Evolutionary conservation across 2,797 vertebrate genomes (phyloP).

Genomic region (Peromyscus melanophrys): DNA sequence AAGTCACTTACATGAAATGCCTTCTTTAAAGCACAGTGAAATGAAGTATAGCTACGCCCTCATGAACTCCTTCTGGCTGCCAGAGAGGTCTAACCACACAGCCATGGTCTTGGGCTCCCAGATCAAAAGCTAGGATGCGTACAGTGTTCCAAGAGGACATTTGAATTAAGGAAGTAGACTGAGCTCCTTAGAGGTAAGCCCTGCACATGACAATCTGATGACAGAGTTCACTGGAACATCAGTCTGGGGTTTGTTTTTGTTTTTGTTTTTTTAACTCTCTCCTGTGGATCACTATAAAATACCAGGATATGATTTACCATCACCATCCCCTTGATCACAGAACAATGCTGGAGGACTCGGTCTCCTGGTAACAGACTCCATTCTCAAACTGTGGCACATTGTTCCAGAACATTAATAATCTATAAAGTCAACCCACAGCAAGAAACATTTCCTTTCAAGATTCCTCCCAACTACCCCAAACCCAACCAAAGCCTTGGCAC

Average conservation of each 20-base stretch:
- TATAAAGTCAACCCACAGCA: conserved; percentile 31
- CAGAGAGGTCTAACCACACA: neutral
- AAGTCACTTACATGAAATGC: conserved; percentile 29
- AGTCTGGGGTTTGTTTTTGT: neutral
- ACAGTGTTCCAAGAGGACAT: neutral
- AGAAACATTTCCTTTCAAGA: conserved; percentile 18
- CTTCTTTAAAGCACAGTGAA: conserved; percentile 35
- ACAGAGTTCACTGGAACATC: neutral
- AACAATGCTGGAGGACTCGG: neutral
- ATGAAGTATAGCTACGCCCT: neutral
- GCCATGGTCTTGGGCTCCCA: neutral
- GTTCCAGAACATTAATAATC: conserved; percentile 15
- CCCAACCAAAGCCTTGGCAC: conserved; percentile 4
- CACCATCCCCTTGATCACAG: neutral
- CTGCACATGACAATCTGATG: neutral
- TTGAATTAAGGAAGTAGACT: neutral
- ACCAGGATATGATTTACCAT: neutral
- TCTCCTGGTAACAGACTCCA: neutral
- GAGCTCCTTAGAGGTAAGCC: neutral
- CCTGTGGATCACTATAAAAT: neutral
- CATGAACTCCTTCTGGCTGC: conserved; percentile 9
- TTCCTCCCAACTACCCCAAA: neutral
- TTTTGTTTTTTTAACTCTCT: neutral
- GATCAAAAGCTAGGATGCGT: neutral
- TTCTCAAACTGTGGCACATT: neutral